These are phyloP conservation scores for Otis tarda DNA, from an alignment of 2,113 vertebrate genomes.

Conservation along the genomic window DNA sequence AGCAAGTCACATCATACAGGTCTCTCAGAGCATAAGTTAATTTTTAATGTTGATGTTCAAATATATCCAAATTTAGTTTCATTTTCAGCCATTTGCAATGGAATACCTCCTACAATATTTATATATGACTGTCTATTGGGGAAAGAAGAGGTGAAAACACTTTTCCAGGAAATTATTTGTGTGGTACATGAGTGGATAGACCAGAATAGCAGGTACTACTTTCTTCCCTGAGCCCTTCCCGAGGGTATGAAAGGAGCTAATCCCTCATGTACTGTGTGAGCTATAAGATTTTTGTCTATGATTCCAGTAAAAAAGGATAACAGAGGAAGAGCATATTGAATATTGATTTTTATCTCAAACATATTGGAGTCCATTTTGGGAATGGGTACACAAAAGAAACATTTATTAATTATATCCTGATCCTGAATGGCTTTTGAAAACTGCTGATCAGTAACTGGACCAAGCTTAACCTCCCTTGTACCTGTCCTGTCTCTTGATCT, in stretches of 20 bases:
- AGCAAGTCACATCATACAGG: neutral
- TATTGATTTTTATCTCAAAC: neutral
- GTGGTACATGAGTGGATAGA: neutral
- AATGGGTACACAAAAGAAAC: neutral
- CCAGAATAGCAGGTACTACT: neutral
- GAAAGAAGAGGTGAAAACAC: neutral
- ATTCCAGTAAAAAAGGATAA: neutral
- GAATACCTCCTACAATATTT: neutral
- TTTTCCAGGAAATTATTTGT: neutral
- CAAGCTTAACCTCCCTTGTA: neutral
- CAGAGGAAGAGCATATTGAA: neutral
- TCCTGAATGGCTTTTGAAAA: neutral
- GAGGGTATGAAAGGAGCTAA: neutral
- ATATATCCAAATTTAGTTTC: neutral
- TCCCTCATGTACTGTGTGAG: neutral
- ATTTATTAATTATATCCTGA: neutral
- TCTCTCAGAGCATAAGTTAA: neutral
- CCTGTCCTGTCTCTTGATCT: neutral
- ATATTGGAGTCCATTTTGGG: neutral
- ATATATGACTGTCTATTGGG: neutral
- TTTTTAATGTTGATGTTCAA: neutral
- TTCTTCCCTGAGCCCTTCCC: neutral
- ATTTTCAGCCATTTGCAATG: neutral
- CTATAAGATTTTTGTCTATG: neutral
- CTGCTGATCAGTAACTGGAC: neutral